Conservation (phyloP, 64 coral and sea anemone genomes). For the Stichodactyla helianthus region DNA sequence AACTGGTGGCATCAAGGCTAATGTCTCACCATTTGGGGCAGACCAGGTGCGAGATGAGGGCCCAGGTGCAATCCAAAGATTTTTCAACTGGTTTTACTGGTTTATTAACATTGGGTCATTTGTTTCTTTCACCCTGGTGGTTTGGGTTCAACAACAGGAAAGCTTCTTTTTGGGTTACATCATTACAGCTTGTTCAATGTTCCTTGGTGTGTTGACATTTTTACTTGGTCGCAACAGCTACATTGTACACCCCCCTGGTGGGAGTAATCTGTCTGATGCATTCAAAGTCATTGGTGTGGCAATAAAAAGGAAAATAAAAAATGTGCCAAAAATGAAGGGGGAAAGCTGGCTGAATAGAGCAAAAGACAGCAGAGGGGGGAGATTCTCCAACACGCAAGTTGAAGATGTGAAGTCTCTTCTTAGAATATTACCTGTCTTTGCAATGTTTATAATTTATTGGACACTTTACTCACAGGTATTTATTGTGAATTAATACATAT, state of each 20-base stretch:
- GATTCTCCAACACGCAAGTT: conserved; percentile 46
- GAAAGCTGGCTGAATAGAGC: conserved; percentile 47
- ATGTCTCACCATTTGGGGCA: conserved; percentile 65
- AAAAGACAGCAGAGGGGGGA: conserved; percentile 49
- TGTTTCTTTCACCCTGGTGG: conserved; percentile 71
- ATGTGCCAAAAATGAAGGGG: background rate
- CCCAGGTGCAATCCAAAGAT: conserved; percentile 59
- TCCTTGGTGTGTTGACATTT: conserved; percentile 42
- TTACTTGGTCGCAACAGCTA: conserved; percentile 54
- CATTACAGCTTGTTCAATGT: conserved; percentile 42
- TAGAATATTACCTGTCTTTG: conserved; percentile 57
- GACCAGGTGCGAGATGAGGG: conserved; percentile 57
- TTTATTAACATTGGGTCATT: conserved; percentile 86
- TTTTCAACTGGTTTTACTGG: conserved; percentile 98
- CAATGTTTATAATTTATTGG: conserved; percentile 68
- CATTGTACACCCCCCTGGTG: conserved; percentile 36
- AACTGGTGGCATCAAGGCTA: conserved; percentile 74
- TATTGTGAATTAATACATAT: no score
- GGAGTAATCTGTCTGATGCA: conserved; percentile 34
- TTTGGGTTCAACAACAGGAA: conserved; percentile 48
- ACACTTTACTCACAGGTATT: conserved; percentile 70
- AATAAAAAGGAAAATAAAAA: conserved; percentile 5
- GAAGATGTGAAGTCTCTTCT: conserved; percentile 68
- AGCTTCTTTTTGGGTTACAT: conserved; percentile 59
- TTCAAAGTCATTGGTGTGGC: conserved; percentile 42